A percentile compares a stretch with the other conserved stretches of the same genome.
phyloP scores from a whole-genome alignment of 2,113 vertebrate genomes.

The Microtus oregoni region DNA sequence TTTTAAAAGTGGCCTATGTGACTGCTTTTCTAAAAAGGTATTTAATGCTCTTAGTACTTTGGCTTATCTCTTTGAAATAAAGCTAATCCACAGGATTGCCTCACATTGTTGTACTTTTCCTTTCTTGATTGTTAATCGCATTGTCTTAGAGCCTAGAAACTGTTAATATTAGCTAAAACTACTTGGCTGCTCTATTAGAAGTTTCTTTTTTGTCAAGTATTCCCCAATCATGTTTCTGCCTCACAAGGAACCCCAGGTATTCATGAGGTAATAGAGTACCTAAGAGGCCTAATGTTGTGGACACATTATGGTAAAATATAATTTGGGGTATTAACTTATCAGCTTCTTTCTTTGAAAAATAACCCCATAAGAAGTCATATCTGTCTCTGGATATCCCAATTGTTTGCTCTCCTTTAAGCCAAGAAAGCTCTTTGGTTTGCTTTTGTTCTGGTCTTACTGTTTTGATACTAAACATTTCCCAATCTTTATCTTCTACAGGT shows the following conservation, averaged over 20 bases:
- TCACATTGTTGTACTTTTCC: constrained; percentile 75
- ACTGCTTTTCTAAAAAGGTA: constrained; percentile 85
- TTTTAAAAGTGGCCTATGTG: constrained; percentile 85
- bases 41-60: constrained; percentile 84
- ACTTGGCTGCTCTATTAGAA: constrained; percentile 82
- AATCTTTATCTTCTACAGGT: constrained; percentile 91
- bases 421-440: constrained; percentile 78
- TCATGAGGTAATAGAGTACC: constrained; percentile 78
- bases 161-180: constrained; percentile 80
- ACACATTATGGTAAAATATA: constrained; percentile 69
- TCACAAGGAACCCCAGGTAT: constrained; percentile 76
- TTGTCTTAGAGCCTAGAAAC: constrained; percentile 79
- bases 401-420: constrained; percentile 75
- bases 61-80: constrained; percentile 84
- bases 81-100: constrained; percentile 80
- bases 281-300: constrained; percentile 79
- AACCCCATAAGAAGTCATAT: constrained; percentile 76
- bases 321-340: constrained; percentile 73
- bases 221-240: constrained; percentile 75
- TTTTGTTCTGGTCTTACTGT: constrained; percentile 57
- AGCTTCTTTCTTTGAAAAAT: constrained; percentile 76
- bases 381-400: constrained; percentile 65
- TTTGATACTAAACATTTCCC: constrained; percentile 64
- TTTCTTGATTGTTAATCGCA: constrained; percentile 78
- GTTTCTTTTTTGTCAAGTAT: constrained; percentile 77